A percentile compares a stretch with the other conserved stretches of the same genome.
Conservation (phyloP, 2,888 invertebrate genomes). For the Coelinius sp. region DNA sequence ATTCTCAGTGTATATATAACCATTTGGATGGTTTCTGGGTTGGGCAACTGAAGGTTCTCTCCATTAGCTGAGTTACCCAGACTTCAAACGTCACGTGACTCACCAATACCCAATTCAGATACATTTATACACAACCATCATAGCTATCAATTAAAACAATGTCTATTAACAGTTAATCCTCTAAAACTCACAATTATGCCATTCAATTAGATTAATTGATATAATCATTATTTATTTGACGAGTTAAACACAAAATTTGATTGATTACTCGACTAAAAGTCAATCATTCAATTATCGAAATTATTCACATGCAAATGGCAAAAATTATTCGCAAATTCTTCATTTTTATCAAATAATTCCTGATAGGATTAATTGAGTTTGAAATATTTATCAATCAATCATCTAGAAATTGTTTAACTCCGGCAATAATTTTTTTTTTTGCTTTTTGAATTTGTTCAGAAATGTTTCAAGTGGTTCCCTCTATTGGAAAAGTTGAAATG, state of each 20-base stretch:
- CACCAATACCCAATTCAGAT: background rate
- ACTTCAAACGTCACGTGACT: background rate
- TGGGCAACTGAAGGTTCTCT: conserved; percentile 7
- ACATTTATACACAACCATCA: background rate
- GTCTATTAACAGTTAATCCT: background rate
- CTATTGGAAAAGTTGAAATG: background rate
- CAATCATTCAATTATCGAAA: no score
- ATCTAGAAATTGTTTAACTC: background rate
- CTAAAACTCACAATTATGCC: background rate
- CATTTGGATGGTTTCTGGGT: conserved; percentile 1
- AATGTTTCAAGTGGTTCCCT: background rate
- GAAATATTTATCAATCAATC: background rate
- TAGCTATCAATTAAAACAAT: conserved; percentile 8
- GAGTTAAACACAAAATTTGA: no score
- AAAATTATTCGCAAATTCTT: no score
- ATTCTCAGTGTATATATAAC: conserved; percentile 42
- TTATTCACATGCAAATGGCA: background rate
- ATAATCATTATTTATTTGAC: background rate
- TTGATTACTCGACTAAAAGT: no score
- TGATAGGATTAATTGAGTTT: no score
- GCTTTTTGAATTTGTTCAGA: background rate
- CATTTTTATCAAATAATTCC: no score
- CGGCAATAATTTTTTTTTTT: background rate
- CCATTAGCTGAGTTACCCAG: conserved; percentile 13
- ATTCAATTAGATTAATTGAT: conserved; percentile 14